Conservation (phyloP, 2,888 invertebrate species). For the Cheilosia variabilis region DNA sequence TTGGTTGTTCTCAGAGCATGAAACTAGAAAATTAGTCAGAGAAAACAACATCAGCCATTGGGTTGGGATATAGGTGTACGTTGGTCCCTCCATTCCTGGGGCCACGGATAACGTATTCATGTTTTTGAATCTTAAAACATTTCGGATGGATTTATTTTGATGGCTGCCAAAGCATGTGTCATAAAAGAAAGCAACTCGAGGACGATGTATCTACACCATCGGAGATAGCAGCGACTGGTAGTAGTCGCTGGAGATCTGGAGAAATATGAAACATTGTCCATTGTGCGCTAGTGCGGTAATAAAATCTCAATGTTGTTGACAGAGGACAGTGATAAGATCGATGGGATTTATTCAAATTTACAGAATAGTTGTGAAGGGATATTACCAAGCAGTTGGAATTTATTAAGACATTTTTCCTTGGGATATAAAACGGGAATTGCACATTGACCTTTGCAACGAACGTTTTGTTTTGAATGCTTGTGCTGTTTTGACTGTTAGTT, state of each 20-base stretch:
- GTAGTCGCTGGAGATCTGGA: conserved; percentile 14
- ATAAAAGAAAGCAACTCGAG: conserved; percentile 51
- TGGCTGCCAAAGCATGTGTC: conserved; percentile 47
- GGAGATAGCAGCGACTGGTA: neutral
- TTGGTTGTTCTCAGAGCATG: conserved; percentile 51
- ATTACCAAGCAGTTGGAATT: conserved; percentile 33
- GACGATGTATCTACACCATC: conserved; percentile 17
- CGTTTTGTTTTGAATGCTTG: no score
- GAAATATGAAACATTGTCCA: conserved; percentile 47
- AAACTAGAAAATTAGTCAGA: conserved; percentile 72
- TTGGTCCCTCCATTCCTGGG: conserved; percentile 47
- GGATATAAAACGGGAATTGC: neutral
- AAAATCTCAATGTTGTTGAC: conserved; percentile 30
- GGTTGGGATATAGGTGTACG: conserved; percentile 3
- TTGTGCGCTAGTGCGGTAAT: conserved; percentile 12
- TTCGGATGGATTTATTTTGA: conserved; percentile 63
- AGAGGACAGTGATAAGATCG: conserved; percentile 30
- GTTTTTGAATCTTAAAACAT: conserved; percentile 69
- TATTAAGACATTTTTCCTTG: conserved; percentile 8
- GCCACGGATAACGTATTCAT: conserved; percentile 59
- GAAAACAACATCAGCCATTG: conserved; percentile 41
- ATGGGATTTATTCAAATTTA: conserved; percentile 56
- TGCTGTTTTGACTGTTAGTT: no score
- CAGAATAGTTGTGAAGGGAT: conserved; percentile 31
- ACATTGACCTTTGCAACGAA: neutral